phyloP scores from a whole-genome alignment of 1,140 invertebrate genomes.

The Kradibia gibbosae region DNA sequence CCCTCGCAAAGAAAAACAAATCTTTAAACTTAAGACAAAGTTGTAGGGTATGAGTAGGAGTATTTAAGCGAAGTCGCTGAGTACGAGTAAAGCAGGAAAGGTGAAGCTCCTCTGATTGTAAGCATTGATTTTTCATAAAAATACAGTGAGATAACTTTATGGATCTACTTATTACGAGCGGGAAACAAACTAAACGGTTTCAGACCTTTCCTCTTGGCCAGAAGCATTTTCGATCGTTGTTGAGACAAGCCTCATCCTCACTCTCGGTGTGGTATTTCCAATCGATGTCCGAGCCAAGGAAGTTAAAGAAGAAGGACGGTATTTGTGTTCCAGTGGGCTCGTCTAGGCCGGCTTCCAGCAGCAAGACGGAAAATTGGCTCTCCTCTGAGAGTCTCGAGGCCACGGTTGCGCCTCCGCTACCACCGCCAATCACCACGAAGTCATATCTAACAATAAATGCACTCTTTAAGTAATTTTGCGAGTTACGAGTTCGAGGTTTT shows the following conservation, averaged over 20 bases:
- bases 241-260: constrained; percentile 86
- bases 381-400: constrained; percentile 86
- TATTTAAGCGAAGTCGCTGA: no score
- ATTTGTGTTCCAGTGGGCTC: constrained; percentile 88
- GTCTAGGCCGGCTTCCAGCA: constrained; percentile 87
- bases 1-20: no score
- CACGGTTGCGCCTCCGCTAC: constrained; percentile 87
- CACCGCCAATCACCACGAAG: constrained; percentile 90
- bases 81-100: no score
- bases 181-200: no score
- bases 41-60: no score
- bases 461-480: neutral
- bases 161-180: no score
- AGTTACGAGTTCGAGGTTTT: neutral
- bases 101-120: no score
- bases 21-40: no score
- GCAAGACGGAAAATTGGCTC: constrained; percentile 83
- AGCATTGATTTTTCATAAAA: no score
- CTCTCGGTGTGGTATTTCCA: constrained; percentile 91
- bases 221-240: constrained; percentile 82
- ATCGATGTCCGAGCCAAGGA: constrained; percentile 86
- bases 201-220: constrained; percentile 88
- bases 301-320: constrained; percentile 89
- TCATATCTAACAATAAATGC: constrained; percentile 78
- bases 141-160: no score